Conservation (phyloP, 37 sponge, comb jelly and placozoan genomes). For the Dysidea cf. avara region DNA sequence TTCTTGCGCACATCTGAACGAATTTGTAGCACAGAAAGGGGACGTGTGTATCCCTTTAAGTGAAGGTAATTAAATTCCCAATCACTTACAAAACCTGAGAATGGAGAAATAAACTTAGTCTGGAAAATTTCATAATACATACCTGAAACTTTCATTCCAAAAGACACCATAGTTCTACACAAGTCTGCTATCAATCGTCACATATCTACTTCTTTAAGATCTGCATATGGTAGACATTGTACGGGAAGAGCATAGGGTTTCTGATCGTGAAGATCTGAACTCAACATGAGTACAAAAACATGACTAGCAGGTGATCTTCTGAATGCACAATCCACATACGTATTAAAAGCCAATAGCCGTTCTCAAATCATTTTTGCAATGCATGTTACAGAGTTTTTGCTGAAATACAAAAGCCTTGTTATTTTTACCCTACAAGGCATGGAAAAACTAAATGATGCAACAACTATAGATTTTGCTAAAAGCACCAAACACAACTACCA, state of each 20-base stretch:
- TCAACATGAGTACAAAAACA: slow-evolving; percentile 44
- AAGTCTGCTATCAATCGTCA: not conserved
- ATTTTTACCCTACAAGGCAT: no score
- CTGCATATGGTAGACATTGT: slow-evolving; percentile 37
- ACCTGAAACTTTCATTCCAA: slow-evolving; percentile 25
- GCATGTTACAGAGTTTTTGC: no score
- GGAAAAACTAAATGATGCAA: no score
- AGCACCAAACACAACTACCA: no score
- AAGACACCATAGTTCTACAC: not conserved
- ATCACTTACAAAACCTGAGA: slow-evolving; percentile 29
- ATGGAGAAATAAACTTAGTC: not conserved
- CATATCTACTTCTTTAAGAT: slow-evolving; percentile 15
- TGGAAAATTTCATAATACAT: not conserved
- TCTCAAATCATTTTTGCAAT: no score
- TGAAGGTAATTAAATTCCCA: slow-evolving; percentile 41
- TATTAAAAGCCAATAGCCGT: no score
- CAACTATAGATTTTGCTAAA: no score
- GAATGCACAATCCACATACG: no score
- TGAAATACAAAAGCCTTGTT: no score
- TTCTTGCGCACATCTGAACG: slow-evolving; percentile 1
- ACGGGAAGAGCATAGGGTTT: slow-evolving; percentile 58
- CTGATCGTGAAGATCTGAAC: slow-evolving; percentile 6
- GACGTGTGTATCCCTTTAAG: no score
- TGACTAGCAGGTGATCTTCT: slow-evolving; percentile 32
- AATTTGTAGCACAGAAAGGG: slow-evolving; percentile 17